Evolutionary conservation across 2,888 invertebrate species (phyloP).

Genomic region (Drosophila setosimentum): DNA sequence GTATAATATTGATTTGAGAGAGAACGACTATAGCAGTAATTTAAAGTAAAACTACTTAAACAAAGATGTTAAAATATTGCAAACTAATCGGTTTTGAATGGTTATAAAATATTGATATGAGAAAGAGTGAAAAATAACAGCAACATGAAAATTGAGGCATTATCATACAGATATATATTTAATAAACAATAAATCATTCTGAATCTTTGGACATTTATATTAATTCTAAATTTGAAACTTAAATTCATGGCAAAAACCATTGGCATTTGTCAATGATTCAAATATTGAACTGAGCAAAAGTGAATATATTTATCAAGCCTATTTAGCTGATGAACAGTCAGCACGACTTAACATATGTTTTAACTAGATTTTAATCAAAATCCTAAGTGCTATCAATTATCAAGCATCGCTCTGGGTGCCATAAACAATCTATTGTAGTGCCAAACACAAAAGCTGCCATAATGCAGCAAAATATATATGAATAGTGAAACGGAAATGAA

Average conservation of each 20-base stretch:
- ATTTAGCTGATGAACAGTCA: background rate
- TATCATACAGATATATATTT: background rate
- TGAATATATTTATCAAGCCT: background rate
- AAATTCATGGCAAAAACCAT: too few species aligned
- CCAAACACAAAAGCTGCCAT: conserved; percentile 20
- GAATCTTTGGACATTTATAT: background rate
- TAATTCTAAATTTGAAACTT: too few species aligned
- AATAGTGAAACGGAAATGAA: conserved; percentile 5
- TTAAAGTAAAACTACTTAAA: background rate
- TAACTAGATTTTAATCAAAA: conserved; percentile 7
- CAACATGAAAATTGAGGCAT: background rate
- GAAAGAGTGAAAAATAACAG: background rate
- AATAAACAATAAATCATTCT: background rate
- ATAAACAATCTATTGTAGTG: conserved; percentile 1
- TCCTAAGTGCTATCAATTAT: conserved; percentile 2
- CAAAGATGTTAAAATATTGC: background rate
- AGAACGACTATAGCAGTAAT: background rate
- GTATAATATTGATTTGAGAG: background rate
- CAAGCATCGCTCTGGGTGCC: background rate
- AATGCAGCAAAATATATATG: conserved; percentile 22
- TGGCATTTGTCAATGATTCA: background rate
- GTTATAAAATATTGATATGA: background rate
- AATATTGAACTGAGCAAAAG: background rate
- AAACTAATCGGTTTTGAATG: background rate
- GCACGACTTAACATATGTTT: background rate